A percentile compares a stretch with the other conserved stretches of the same genome.
phyloP scores from a whole-genome alignment of 2,113 vertebrate genomes.

The Oreocharis arfaki region DNA sequence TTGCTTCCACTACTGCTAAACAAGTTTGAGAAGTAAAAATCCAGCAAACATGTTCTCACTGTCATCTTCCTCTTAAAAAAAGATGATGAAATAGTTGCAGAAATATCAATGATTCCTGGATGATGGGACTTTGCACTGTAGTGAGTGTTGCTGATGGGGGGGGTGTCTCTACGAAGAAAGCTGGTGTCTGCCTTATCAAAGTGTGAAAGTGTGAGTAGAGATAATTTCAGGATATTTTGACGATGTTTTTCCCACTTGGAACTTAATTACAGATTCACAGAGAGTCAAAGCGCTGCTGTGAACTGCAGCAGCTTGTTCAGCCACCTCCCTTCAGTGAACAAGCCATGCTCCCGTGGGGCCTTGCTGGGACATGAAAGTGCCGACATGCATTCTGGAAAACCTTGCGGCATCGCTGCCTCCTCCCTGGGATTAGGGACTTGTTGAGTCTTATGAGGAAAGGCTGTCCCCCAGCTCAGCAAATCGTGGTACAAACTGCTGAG shows the following conservation, averaged over 20 bases:
- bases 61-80: background rate
- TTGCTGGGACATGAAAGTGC: conserved; percentile 24
- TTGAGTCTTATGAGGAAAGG: background rate
- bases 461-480: background rate
- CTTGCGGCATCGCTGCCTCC: background rate
- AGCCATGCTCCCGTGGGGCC: background rate
- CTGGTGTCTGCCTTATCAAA: background rate
- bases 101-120: background rate
- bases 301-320: conserved; percentile 24
- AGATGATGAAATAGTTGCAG: background rate
- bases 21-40: background rate
- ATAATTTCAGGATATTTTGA: background rate
- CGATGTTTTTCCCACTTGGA: background rate
- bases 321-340: background rate
- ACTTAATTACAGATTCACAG: background rate
- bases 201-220: background rate
- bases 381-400: background rate
- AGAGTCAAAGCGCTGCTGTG: background rate
- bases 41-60: background rate
- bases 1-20: background rate
- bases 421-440: background rate
- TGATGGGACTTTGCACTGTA: background rate
- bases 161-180: background rate
- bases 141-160: background rate
- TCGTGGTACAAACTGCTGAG: background rate